Evolutionary conservation across 2,797 vertebrate species (phyloP).

Genomic region (Hippocampus kuda): DNA sequence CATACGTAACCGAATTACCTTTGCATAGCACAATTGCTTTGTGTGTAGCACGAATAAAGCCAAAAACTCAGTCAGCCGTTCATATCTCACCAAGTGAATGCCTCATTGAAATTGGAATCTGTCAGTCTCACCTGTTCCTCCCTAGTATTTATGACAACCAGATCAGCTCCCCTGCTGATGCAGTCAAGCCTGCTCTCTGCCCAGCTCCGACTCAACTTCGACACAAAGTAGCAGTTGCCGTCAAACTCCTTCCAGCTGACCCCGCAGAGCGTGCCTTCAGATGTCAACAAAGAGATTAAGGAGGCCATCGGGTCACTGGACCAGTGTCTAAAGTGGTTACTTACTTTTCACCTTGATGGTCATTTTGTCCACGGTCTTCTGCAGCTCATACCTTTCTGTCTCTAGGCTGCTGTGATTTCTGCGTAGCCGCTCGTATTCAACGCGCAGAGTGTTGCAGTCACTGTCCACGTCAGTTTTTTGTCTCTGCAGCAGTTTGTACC

Average conservation of each 20-base stretch:
- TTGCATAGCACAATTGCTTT: background rate
- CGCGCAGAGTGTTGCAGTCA: background rate
- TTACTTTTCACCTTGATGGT: constrained; percentile 15
- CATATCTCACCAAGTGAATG: background rate
- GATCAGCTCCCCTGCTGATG: constrained; percentile 14
- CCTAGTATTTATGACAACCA: constrained; percentile 19
- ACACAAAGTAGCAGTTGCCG: constrained; percentile 30
- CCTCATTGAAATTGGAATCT: background rate
- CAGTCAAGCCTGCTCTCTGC: constrained; percentile 14
- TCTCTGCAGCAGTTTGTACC: constrained; percentile 2
- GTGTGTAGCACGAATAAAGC: background rate
- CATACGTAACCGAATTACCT: background rate
- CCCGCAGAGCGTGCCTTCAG: constrained; percentile 14
- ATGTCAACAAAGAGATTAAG: background rate
- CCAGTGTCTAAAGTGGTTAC: background rate
- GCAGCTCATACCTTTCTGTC: background rate
- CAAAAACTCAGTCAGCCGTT: too few species aligned
- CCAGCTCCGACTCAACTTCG: constrained; percentile 20
- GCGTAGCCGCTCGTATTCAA: constrained; percentile 11
- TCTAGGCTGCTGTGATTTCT: constrained; percentile 6
- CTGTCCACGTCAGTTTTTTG: constrained; percentile 12
- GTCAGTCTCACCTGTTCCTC: constrained; percentile 30
- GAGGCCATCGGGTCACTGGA: background rate
- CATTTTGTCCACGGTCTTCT: constrained; percentile 11
- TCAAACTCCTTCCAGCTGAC: constrained; percentile 26